Evolutionary conservation across 1,140 invertebrate species (phyloP).

Genomic region (Ganaspis sp.): DNA sequence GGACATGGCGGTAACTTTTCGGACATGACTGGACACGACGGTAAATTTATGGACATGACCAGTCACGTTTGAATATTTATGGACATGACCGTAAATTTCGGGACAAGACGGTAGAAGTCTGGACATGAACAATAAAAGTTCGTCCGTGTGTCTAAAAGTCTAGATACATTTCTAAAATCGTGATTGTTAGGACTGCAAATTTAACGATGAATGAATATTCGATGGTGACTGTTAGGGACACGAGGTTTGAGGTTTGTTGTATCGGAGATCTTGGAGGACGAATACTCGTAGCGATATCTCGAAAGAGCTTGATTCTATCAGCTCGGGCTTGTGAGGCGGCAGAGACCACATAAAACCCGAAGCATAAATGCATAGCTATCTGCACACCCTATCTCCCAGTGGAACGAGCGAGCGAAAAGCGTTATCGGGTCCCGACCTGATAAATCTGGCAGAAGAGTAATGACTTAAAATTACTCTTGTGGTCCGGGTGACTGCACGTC

Average conservation of each 20-base stretch:
- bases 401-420: constrained; percentile 62
- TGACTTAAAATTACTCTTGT: constrained; percentile 68
- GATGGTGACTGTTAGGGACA: not conserved
- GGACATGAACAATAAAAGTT: no score
- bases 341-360: constrained; percentile 1
- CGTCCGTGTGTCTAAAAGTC: no score
- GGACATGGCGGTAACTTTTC: no score
- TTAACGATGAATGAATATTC: not conserved
- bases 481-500: constrained; percentile 52
- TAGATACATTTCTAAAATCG: not conserved
- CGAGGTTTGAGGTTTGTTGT: not conserved
- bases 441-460: constrained; percentile 71
- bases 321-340: not conserved
- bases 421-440: constrained; percentile 68
- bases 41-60: no score
- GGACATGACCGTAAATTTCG: no score
- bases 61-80: no score
- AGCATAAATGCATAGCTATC: constrained; percentile 69
- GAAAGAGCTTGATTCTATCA: not conserved
- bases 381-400: constrained; percentile 60
- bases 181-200: not conserved
- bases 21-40: no score
- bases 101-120: no score
- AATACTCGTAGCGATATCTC: constrained; percentile 1
- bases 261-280: constrained; percentile 10